Base-by-base conservation (phyloP, 1,140 invertebrate genomes). In the Atta colombica region DNA sequence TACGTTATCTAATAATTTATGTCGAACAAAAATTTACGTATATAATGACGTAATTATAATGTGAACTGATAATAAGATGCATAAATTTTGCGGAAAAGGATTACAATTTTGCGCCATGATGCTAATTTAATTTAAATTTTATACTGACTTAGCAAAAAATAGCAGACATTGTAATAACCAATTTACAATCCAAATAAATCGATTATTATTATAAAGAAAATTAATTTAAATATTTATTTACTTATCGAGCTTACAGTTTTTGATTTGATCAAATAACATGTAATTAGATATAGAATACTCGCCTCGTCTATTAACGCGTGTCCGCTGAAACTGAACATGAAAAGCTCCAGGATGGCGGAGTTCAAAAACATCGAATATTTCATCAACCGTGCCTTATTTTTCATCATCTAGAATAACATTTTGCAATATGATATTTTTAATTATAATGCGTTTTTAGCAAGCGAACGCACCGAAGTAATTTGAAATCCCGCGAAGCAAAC, bases 281-380 rank as follows among this genome's bases (percentile, higher is more conserved):
- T 60, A 58, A 61, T 60, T 39, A 45, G 39, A 45, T 45, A 16
- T 31, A 60, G 7, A 49, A 21, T 31, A 82, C 60, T 84, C n/a
- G 93, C 93, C 89, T 93, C 92, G 8, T 72, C 72, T 10, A 93
- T 92, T 78, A 94, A 77, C 14, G 72, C 49, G n/a, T 94, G 69
- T 8, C 93, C 93, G 21, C 92, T 92, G 60, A 88, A 92, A 77
- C 92, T 94, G 71, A 94, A 94, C 25, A 95, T 69, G 85, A 93
- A 95, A 53, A 94, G 65, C 75, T 94, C 94, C 14, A 93, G 55
- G 7, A 93, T 91, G 5, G 94, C 92, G 2, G 93, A 53, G 7
- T 87, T 89, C 1, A 93, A 61, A 65, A 93, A 93, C 3, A 78
- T 77, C 1, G 61, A 35, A 66, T 93, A 93, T 75, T 92, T 91